Evolutionary conservation across 2,113 vertebrate genomes (phyloP).

Genomic region (Python bivittatus): DNA sequence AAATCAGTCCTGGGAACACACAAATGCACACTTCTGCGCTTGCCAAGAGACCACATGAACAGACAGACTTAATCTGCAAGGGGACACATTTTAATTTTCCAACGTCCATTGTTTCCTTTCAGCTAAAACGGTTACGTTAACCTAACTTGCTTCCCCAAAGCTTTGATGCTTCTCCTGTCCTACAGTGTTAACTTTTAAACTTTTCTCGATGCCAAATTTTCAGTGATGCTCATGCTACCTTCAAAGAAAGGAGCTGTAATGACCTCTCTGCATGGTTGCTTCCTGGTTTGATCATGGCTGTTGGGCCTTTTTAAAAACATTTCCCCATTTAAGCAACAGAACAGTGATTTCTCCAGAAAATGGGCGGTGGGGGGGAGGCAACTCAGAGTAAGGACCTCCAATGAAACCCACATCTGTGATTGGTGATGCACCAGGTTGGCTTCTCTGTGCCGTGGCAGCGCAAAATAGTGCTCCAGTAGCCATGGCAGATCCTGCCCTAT

Average conservation of each 20-base stretch:
- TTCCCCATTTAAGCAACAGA: background rate
- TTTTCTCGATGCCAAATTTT: background rate
- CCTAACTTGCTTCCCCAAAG: conserved; percentile 45
- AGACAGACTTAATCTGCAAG: conserved; percentile 51
- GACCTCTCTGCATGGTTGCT: background rate
- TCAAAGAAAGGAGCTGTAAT: background rate
- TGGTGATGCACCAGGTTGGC: background rate
- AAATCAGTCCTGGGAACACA: conserved; percentile 28
- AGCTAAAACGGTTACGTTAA: conserved; percentile 36
- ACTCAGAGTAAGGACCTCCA: background rate
- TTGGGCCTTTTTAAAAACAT: background rate
- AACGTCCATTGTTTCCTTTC: conserved; percentile 20
- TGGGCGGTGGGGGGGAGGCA: background rate
- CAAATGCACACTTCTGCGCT: background rate
- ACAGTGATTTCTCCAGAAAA: background rate
- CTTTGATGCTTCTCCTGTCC: conserved; percentile 24
- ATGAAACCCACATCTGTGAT: background rate
- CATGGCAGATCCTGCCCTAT: too few relatives aligned
- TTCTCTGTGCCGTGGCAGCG: background rate
- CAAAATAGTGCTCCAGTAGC: background rate
- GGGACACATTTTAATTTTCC: conserved; percentile 58
- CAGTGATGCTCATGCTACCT: background rate
- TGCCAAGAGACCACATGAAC: conserved; percentile 42
- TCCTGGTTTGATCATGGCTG: background rate
- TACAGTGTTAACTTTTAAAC: conserved; percentile 23